Base-by-base conservation (phyloP, 2,113 vertebrate genomes). In the Chamaetylas fuelleborni region DNA sequence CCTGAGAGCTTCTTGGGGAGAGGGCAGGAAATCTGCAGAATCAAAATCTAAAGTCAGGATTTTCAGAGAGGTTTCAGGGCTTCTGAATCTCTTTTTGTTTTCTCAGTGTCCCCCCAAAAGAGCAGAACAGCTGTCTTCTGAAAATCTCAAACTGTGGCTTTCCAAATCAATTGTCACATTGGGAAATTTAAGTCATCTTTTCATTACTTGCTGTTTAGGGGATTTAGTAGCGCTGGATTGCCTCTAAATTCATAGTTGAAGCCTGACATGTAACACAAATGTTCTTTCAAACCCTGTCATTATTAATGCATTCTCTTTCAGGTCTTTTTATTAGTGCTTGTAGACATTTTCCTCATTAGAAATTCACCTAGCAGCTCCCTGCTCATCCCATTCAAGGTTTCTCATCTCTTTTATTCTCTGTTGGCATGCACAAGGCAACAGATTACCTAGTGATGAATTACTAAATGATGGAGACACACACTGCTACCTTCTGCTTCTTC, bases 221-320 rank as follows among this genome's bases (percentile, higher is more conserved):
- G 58, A 42, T 96, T 96, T 90, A 93, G 90, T 83, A 94, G 90
- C 57, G 34, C 14, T 78, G 88, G 72, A 83, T 96, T 96, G 90
- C 88, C 77, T 93, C 69, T 86, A 43, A 88, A 95, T 93, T 94
- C 92, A 17, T 62, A 76, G 85, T 71, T 11, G 20, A 88, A 95
- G 61, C 88, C 88, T 95, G 94, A 94, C 93, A 67, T 64, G 92
- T 71, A 92, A 94, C 79, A 84, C 77, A 96, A 94, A 95, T 92
- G 85, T 91, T 90, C 80, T 91, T 84, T 87, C 91, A 95, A 87
- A 90, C 88, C 85, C 94, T 96, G 93, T 90, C 92, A 93, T 94
- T 94, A 90, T 80, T 82, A 92, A 90, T 83, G 86, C 93, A 92
- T 95, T 96, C 94, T 81, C 94, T 97, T 95, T 93, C 76, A 74